These are phyloP conservation scores for Melikaiella ostensackeni DNA, from an alignment of 2,888 invertebrate species.

Conservation along the genomic window DNA sequence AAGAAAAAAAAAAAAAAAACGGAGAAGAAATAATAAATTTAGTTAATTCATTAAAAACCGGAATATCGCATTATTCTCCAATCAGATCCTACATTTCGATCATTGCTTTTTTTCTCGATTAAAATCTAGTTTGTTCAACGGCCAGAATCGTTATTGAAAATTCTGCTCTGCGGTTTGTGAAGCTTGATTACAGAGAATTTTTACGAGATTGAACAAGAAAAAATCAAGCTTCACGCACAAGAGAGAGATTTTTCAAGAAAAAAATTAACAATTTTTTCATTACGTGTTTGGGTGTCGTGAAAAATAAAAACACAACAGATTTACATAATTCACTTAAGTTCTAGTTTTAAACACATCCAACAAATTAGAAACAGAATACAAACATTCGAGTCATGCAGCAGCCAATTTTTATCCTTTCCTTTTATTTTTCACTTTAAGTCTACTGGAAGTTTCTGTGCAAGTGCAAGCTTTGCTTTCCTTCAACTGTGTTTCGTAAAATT, in stretches of 20 bases:
- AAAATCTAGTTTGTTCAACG: constrained; percentile 40
- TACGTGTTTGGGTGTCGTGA: constrained; percentile 7
- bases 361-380: constrained; percentile 63
- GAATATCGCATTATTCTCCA: constrained; percentile 31
- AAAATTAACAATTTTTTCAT: constrained; percentile 4
- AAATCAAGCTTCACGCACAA: neutral
- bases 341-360: constrained; percentile 63
- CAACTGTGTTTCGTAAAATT: neutral
- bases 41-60: neutral
- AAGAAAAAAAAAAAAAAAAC: neutral
- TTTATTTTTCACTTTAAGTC: constrained; percentile 18
- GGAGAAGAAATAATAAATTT: neutral
- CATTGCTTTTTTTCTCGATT: neutral
- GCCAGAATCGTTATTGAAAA: neutral
- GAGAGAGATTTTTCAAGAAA: constrained; percentile 4
- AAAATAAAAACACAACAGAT: constrained; percentile 63
- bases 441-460: constrained; percentile 3
- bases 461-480: neutral
- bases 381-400: constrained; percentile 64
- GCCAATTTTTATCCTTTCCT: constrained; percentile 44
- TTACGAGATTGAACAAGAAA: neutral
- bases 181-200: neutral
- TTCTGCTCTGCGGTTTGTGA: neutral
- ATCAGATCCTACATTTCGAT: constrained; percentile 2
- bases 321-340: constrained; percentile 60